Base-by-base conservation (phyloP, 2,888 invertebrate genomes). In the Metacarcinus magister region DNA sequence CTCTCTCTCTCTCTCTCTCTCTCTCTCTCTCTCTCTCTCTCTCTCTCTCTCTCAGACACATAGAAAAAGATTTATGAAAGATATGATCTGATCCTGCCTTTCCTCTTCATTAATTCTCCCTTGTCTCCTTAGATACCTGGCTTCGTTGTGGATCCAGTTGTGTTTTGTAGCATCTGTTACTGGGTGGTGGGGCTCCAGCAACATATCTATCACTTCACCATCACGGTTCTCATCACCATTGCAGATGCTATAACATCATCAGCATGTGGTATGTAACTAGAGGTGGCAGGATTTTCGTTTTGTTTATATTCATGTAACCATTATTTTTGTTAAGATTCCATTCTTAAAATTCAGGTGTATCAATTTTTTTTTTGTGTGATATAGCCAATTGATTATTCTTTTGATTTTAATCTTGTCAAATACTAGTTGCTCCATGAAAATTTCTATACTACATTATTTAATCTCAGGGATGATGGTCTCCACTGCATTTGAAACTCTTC, bases 171-270 rank as follows among this genome's bases (percentile, higher is more conserved):
- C 92, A 98, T 99, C 97, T 98, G 98, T 95, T 99, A 99, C 97
- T 99, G 98, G 98, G 98, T 99, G 97, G 98, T 99, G 8, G 99
- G 99, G n/a, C 98, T 99, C 13, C 98, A 98, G 94, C 97, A 98
- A 93, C 98, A 98, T 0, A 97, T 98, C 13, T 98, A 98, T 97
- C 98, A 98, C 16, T 98, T 98, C 97, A 97, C 98, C 2, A 98
- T 98, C 97, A 98, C 99, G 0, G 98, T 98, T 67, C 97, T 98
- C 96, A 98, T 98, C 44, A 98, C 98, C 28, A 98, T 98, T 96
- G 97, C 99, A 97, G 99, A 99, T 92, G 98, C 99, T 98, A 99
- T 99, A 97, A 98, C 99, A 10, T 98, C 99, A 23, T 98, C 98
- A 75, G 98, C 99, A 48, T 99, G 99, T 97, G 99, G 99, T 98